These are phyloP conservation scores for Baronia brevicornis DNA, from an alignment of 2,888 invertebrate genomes.

Conservation along the genomic window DNA sequence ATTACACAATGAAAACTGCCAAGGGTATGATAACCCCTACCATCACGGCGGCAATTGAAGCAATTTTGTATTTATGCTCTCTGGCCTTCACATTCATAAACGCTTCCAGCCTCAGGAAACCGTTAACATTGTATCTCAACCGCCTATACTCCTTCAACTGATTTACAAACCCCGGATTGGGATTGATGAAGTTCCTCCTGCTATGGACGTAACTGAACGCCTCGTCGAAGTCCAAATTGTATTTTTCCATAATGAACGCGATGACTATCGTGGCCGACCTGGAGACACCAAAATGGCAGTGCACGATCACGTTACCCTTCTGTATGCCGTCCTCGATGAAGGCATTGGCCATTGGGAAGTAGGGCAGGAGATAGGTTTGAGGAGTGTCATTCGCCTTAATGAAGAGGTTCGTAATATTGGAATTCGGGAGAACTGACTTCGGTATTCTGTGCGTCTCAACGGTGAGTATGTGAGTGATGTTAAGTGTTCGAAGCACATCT, in stretches of 20 bases:
- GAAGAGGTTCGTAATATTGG: constrained; percentile 57
- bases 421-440: constrained; percentile 46
- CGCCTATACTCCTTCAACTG: constrained; percentile 84
- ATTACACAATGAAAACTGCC: constrained; percentile 48
- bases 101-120: constrained; percentile 50
- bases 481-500: constrained; percentile 47
- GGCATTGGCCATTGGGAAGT: constrained; percentile 66
- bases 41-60: constrained; percentile 47
- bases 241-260: constrained; percentile 94
- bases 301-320: constrained; percentile 85
- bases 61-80: constrained; percentile 57
- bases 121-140: constrained; percentile 50
- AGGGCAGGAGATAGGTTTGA: constrained; percentile 58
- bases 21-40: constrained; percentile 54
- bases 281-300: constrained; percentile 97
- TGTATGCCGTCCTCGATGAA: constrained; percentile 76
- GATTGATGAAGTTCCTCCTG: constrained; percentile 92
- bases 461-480: constrained; percentile 68
- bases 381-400: constrained; percentile 67
- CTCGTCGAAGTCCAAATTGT: constrained; percentile 87
- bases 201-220: constrained; percentile 91
- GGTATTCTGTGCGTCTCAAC: constrained; percentile 57
- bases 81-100: constrained; percentile 55
- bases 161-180: constrained; percentile 95
- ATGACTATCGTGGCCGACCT: constrained; percentile 96